phyloP scores from a whole-genome alignment of 2,797 vertebrate genomes.

The Bovichtus variegatus region DNA sequence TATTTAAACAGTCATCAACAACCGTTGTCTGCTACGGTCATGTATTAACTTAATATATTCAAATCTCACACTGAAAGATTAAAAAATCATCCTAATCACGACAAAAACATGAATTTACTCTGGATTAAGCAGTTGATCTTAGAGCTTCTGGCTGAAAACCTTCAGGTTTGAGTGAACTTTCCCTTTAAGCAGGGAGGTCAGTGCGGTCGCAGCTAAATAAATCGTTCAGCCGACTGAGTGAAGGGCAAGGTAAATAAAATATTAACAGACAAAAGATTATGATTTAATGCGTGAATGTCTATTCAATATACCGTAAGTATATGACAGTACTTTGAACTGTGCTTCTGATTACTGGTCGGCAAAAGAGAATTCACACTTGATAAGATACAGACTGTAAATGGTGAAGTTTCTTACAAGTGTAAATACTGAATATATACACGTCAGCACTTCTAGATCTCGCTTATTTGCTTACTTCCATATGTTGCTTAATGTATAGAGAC shows the following conservation, averaged over 20 bases:
- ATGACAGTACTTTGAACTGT: conserved; percentile 77
- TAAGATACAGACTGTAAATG: conserved; percentile 72
- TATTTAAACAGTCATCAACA: neutral
- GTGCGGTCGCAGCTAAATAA: conserved; percentile 55
- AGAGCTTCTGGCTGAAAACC: neutral
- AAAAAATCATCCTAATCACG: neutral
- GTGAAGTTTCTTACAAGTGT: conserved; percentile 24
- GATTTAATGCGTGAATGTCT: conserved; percentile 58
- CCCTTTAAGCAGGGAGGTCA: conserved; percentile 72
- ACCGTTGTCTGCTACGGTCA: neutral
- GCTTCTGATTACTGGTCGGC: conserved; percentile 54
- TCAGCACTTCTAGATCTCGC: neutral
- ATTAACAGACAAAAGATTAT: conserved; percentile 73
- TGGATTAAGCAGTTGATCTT: neutral
- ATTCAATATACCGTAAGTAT: conserved; percentile 62
- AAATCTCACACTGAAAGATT: neutral
- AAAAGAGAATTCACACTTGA: conserved; percentile 62
- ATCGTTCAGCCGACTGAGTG: conserved; percentile 49
- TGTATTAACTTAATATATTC: neutral
- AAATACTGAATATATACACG: neutral
- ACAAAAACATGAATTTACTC: neutral
- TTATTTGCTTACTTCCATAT: neutral
- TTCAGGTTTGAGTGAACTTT: conserved; percentile 22
- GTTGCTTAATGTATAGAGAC: conserved; percentile 11
- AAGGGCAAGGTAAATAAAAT: conserved; percentile 75